Evolutionary conservation across 2,113 vertebrate genomes (phyloP), one percentile per base, ranked within the genome.

Genomic region (Gambusia affinis): DNA sequence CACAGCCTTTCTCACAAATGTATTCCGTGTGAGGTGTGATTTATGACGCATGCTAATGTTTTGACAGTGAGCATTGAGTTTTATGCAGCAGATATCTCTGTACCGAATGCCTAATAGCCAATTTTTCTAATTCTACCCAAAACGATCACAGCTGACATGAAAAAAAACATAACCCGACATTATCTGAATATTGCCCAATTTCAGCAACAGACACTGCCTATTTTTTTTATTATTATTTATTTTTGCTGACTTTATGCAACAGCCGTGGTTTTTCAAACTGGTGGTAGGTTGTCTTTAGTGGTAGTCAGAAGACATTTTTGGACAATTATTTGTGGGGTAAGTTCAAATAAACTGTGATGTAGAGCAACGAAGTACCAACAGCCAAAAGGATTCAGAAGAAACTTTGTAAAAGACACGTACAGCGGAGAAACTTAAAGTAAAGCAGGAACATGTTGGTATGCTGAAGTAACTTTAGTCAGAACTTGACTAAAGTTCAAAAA

Each of bases 1-100:
- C 87, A 87, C 86, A 67, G 76, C 70, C 89, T 92, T 92, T 87
- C 85, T 89, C 90, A 90, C 88, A 76, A 77, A 75, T 70, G 1
- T n/a, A 33, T n/a, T 29, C 8, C 29, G 31, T 57, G 69, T 29
- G 7, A 28, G 70, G 4, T 30, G 2, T 78, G 42, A 57, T 84
- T 72, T 72, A 12, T 60, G 37, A 3, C 57, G 24, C 51, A 57
- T 11, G 22, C 2, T n/a, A n/a, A n/a, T 24, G 24, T 54, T 19
- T 54, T 19, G 22, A 54, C 0, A 8, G 47, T 54, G 2, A 54
- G 47, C 22, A 6, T 54, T 8, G 7, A 24, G 15, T 8, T 54
- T 8, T 22, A 22, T 54, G 6, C 19, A 24, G 17, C 12, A 42
- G 4, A 42, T 42, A 1, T 42, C 44, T 1, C 44, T 47, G 44